Evolutionary conservation across 1,140 invertebrate species (phyloP).

Genomic region (Drosophila dunni): DNA sequence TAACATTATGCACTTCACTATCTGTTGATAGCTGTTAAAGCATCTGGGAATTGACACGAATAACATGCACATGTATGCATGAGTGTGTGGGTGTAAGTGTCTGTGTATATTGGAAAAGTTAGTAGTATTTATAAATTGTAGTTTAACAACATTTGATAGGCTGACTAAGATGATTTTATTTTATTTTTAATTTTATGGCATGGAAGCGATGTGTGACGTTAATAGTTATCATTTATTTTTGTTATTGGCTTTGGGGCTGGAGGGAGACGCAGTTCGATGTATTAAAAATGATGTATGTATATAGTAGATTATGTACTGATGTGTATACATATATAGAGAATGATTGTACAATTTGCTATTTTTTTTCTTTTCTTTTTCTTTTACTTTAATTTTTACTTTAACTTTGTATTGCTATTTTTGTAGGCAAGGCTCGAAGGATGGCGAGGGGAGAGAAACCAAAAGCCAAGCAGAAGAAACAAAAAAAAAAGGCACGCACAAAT

Average conservation of each 20-base stretch:
- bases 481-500: conserved; percentile 9
- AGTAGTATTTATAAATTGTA: conserved; percentile 9
- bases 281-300: conserved; percentile 13
- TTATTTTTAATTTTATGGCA: conserved; percentile 20
- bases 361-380: not conserved
- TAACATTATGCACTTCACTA: conserved; percentile 8
- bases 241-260: conserved; percentile 10
- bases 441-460: not conserved
- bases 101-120: conserved; percentile 4
- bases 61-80: conserved; percentile 2
- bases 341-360: conserved; percentile 45
- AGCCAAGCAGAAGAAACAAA: not conserved
- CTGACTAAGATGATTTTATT: not conserved
- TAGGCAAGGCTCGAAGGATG: not conserved
- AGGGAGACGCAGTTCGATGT: conserved; percentile 31
- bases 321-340: conserved; percentile 3
- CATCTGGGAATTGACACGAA: conserved; percentile 16
- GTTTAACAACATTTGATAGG: conserved; percentile 6
- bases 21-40: not conserved
- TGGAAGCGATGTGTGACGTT: conserved; percentile 34
- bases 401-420: not conserved
- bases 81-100: conserved; percentile 2
- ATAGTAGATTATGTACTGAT: not conserved
- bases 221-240: conserved; percentile 14
- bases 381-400: no score